Conservation (phyloP, 92 coral and sea anemone species). For the Metridium senile region DNA sequence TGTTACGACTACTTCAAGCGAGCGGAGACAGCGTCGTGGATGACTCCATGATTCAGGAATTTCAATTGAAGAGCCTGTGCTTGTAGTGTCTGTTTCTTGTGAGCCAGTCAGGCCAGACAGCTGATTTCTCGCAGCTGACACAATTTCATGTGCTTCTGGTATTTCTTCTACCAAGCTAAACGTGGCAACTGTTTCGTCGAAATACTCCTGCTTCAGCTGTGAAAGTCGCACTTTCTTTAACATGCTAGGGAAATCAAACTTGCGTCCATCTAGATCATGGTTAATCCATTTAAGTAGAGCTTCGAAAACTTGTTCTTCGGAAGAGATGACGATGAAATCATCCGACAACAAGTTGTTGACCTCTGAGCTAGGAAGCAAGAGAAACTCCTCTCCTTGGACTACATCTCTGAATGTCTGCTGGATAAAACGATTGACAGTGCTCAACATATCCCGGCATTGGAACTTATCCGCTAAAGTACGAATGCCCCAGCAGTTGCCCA, state of each 20-base stretch:
- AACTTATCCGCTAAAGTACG: conserved; percentile 85
- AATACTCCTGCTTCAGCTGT: conserved; percentile 69
- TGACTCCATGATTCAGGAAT: conserved; percentile 57
- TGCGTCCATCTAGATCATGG: conserved; percentile 59
- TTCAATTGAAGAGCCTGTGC: conserved; percentile 22
- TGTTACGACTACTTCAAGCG: conserved; percentile 77
- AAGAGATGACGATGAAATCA: conserved; percentile 78
- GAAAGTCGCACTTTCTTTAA: conserved; percentile 80
- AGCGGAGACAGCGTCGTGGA: conserved; percentile 83
- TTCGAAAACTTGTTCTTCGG: conserved; percentile 86
- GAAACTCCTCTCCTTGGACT: conserved; percentile 73
- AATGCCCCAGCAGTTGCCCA: conserved; percentile 95
- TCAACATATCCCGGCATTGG: conserved; percentile 70
- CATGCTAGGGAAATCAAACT: conserved; percentile 57
- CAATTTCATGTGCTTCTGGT: conserved; percentile 58
- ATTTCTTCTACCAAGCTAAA: conserved; percentile 59
- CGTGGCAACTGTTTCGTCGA: conserved; percentile 58
- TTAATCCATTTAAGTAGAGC: conserved; percentile 76
- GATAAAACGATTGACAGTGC: conserved; percentile 77
- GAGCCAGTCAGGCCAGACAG: conserved; percentile 19
- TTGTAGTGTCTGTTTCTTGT: conserved; percentile 1
- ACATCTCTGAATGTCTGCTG: conserved; percentile 86
- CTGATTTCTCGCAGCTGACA: conserved; percentile 62
- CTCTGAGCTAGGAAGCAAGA: conserved; percentile 72
- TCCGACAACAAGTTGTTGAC: conserved; percentile 68